phyloP scores from a whole-genome alignment of 2,797 vertebrate genomes.

The Notamacropus eugenii region DNA sequence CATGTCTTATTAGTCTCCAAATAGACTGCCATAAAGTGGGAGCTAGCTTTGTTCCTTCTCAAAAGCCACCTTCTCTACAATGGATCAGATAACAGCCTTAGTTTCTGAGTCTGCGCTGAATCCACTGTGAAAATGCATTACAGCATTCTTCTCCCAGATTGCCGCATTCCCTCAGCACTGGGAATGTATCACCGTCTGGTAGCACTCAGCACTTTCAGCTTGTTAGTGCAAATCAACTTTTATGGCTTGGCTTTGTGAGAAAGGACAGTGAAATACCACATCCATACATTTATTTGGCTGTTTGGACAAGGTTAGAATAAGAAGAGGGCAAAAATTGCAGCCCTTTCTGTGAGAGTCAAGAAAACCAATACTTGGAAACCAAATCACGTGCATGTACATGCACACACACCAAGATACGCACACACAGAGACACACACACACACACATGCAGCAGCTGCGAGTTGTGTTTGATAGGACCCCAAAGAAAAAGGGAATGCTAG shows the following conservation, averaged over 20 bases:
- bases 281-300: constrained; percentile 78
- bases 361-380: constrained; percentile 61
- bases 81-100: constrained; percentile 52
- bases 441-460: background rate
- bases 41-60: constrained; percentile 37
- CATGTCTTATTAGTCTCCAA: background rate
- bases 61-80: constrained; percentile 55
- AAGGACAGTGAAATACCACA: constrained; percentile 73
- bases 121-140: constrained; percentile 66
- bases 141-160: constrained; percentile 47
- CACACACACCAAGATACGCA: background rate
- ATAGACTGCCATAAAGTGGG: constrained; percentile 30
- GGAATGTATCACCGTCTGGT: constrained; percentile 65
- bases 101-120: constrained; percentile 54
- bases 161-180: constrained; percentile 47
- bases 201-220: constrained; percentile 81
- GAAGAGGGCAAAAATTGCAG: constrained; percentile 62
- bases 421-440: background rate
- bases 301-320: constrained; percentile 80
- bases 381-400: background rate
- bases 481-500: constrained; percentile 62
- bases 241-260: constrained; percentile 76
- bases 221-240: constrained; percentile 82
- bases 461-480: constrained; percentile 38
- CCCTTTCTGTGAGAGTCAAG: constrained; percentile 66